phyloP scores from a whole-genome alignment of 2,113 vertebrate genomes.

The Verasper variegatus region DNA sequence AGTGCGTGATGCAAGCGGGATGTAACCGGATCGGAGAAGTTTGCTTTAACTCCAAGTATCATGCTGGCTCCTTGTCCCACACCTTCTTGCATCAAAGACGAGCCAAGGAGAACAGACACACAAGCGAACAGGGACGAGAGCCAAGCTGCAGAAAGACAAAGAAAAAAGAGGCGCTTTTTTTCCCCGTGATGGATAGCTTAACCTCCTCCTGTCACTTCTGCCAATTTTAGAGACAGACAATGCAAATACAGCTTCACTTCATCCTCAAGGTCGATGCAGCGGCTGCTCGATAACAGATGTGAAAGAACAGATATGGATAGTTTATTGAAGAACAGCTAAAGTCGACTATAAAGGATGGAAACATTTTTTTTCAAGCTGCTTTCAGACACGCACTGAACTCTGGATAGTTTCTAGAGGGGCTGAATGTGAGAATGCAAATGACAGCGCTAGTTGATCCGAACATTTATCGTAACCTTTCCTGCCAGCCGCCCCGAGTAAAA shows the following conservation, averaged over 20 bases:
- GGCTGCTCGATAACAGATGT: constrained; percentile 1
- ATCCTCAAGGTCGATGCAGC: constrained; percentile 23
- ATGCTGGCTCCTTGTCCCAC: constrained; percentile 34
- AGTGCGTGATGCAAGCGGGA: constrained; percentile 46
- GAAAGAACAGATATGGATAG: not conserved
- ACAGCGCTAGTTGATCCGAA: too few species aligned
- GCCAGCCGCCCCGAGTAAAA: too few species aligned
- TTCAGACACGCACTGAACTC: too few species aligned
- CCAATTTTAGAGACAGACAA: constrained; percentile 3
- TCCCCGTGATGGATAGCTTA: constrained; percentile 1
- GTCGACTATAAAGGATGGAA: not conserved
- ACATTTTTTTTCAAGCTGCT: too few species aligned
- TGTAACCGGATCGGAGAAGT: constrained; percentile 39
- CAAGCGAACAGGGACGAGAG: not conserved
- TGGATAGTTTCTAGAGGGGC: too few species aligned
- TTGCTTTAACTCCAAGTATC: constrained; percentile 38
- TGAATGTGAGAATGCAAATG: too few species aligned
- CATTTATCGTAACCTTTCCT: too few species aligned
- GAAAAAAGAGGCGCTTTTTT: not conserved
- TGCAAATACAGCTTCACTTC: constrained; percentile 14
- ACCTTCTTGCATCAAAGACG: constrained; percentile 54
- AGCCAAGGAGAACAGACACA: constrained; percentile 31
- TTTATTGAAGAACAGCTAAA: constrained; percentile 6
- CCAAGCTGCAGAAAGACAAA: constrained; percentile 10
- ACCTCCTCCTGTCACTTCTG: constrained; percentile 26